These are phyloP conservation scores for Temnothorax rugatulus DNA, from an alignment of 2,888 invertebrate species.

Conservation along the genomic window DNA sequence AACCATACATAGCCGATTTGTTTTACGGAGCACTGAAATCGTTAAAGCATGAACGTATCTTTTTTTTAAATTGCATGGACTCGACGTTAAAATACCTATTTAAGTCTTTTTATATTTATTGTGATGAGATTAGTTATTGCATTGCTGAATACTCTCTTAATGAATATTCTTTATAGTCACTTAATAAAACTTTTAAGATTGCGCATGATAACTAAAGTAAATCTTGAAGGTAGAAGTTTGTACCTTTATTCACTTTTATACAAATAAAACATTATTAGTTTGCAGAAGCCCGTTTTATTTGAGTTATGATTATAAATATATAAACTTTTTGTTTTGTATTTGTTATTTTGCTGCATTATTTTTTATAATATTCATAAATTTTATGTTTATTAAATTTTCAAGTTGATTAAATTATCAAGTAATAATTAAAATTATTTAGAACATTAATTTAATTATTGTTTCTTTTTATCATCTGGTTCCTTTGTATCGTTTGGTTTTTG, in stretches of 20 bases:
- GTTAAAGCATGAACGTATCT: neutral
- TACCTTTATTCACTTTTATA: neutral
- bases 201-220: neutral
- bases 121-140: neutral
- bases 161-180: neutral
- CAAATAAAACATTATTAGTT: neutral
- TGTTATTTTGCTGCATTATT: neutral
- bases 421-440: neutral
- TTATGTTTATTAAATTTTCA: neutral
- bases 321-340: neutral
- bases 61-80: neutral
- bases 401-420: neutral
- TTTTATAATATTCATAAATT: neutral
- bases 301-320: neutral
- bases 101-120: slow-evolving; percentile 20
- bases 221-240: neutral
- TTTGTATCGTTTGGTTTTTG: neutral
- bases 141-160: slow-evolving; percentile 18
- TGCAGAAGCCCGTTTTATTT: neutral
- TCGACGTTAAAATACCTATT: slow-evolving; percentile 7
- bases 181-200: slow-evolving; percentile 24
- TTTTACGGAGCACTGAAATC: slow-evolving; percentile 23
- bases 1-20: neutral
- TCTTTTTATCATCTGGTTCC: neutral
- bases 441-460: neutral